phyloP scores from a whole-genome alignment of 2,797 vertebrate genomes.

The Alouatta caraya region DNA sequence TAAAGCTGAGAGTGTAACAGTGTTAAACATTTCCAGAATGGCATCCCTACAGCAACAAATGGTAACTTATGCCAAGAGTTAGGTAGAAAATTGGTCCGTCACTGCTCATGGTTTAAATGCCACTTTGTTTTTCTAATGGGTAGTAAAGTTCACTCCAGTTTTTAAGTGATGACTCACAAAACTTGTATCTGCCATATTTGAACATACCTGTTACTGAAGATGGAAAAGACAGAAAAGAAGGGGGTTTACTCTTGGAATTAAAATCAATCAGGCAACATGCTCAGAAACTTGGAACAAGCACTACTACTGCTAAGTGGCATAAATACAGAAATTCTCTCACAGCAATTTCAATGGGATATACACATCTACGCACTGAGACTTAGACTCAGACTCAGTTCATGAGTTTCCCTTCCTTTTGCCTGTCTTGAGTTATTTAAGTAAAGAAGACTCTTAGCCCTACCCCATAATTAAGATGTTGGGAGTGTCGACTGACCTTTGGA shows the following conservation, averaged over 20 bases:
- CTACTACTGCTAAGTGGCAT: not conserved
- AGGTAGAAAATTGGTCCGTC: not conserved
- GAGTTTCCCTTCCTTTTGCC: not conserved
- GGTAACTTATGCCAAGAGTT: not conserved
- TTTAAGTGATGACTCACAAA: not conserved
- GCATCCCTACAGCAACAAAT: not conserved
- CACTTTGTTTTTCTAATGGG: not conserved
- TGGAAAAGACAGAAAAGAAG: not conserved
- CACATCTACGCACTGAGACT: not conserved
- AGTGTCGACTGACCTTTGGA: not conserved
- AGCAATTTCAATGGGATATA: not conserved
- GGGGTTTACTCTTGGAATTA: not conserved
- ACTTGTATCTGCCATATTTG: not conserved
- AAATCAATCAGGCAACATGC: not conserved
- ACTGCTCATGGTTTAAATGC: not conserved
- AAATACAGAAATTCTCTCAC: not conserved
- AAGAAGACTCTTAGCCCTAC: not conserved
- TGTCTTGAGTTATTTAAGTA: not conserved
- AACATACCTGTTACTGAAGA: not conserved
- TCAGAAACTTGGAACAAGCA: not conserved
- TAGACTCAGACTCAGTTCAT: not conserved
- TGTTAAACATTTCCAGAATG: not conserved
- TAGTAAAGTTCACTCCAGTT: not conserved
- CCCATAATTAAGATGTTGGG: not conserved
- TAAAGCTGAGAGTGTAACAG: not conserved